A percentile compares a stretch with the other conserved stretches of the same genome.
Conservation (phyloP, 1,140 invertebrate species). For the Adoxophyes honmai region DNA sequence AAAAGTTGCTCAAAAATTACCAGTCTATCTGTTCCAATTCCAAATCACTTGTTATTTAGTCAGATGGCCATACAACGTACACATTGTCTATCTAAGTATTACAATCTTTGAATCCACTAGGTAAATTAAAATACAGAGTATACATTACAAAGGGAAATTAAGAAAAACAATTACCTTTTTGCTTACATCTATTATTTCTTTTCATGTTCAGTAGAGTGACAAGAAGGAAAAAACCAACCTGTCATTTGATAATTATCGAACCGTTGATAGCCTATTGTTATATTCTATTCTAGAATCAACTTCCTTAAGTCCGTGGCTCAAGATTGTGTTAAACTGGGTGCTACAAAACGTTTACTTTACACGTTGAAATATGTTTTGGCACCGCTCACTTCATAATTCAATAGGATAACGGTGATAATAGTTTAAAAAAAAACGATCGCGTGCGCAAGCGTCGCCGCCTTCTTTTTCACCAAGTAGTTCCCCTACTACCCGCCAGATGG, state of each 20-base stretch:
- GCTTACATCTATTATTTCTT: constrained; percentile 15
- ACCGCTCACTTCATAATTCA: not conserved
- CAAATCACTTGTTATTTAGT: no score
- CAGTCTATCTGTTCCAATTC: no score
- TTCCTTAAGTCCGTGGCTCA: constrained; percentile 25
- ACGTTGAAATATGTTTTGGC: no score
- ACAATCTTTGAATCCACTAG: no score
- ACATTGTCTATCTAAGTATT: no score
- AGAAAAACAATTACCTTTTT: constrained; percentile 3
- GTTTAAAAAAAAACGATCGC: constrained; percentile 14
- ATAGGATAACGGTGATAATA: constrained; percentile 5
- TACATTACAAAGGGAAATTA: not conserved
- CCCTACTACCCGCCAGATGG: constrained; percentile 44
- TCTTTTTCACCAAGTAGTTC: constrained; percentile 31
- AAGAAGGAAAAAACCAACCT: constrained; percentile 67
- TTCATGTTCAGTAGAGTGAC: constrained; percentile 34
- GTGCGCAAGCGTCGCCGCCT: constrained; percentile 51
- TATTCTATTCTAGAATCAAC: constrained; percentile 40
- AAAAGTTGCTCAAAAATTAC: no score
- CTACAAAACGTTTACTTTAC: no score
- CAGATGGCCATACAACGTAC: no score
- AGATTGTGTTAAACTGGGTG: no score
- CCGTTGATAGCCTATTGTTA: constrained; percentile 66
- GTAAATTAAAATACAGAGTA: no score
- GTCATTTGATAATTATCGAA: constrained; percentile 57